Percentiles rank a stretch among this genome's conserved stretches.
Conservation (phyloP, 30 jellyfish, hydroid and myxozoan species). For the Aurelia coerulea region DNA sequence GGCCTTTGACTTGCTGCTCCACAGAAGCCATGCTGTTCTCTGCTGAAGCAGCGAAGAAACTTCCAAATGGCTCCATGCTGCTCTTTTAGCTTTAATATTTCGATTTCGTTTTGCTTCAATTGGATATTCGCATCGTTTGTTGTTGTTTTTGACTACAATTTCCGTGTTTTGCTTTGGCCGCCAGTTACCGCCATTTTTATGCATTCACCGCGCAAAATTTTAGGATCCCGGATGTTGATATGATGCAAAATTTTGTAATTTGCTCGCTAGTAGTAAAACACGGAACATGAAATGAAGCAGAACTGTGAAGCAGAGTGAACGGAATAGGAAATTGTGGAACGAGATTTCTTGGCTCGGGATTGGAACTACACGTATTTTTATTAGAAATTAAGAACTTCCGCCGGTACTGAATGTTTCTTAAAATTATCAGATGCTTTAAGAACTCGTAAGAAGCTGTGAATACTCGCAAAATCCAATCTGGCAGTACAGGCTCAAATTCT, state of each 20-base stretch:
- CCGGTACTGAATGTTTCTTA: too few relatives aligned
- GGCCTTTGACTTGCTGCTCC: constrained; percentile 35
- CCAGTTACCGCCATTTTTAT: constrained; percentile 61
- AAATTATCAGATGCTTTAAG: too few relatives aligned
- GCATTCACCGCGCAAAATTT: constrained; percentile 6
- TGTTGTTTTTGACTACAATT: not conserved
- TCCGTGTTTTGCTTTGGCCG: constrained; percentile 28
- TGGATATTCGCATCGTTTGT: not conserved
- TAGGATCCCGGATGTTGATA: constrained; percentile 63
- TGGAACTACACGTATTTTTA: too few relatives aligned
- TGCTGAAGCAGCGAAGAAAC: constrained; percentile 21
- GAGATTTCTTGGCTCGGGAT: too few relatives aligned
- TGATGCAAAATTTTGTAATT: constrained; percentile 57
- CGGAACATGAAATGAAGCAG: too few relatives aligned
- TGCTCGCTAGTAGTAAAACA: not conserved
- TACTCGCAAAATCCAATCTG: too few relatives aligned
- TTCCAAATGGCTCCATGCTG: constrained; percentile 57
- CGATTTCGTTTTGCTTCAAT: not conserved
- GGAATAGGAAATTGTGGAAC: too few relatives aligned
- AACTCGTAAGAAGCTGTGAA: too few relatives aligned
- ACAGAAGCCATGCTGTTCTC: constrained; percentile 11
- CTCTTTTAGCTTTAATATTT: not conserved
- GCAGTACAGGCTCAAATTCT: too few relatives aligned
- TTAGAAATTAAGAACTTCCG: too few relatives aligned
- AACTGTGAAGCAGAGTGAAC: too few relatives aligned